Percentiles rank a stretch among this genome's conserved stretches.
These are phyloP conservation scores for Siniperca obscura DNA, from an alignment of 2,797 vertebrate genomes.

Conservation along the genomic window DNA sequence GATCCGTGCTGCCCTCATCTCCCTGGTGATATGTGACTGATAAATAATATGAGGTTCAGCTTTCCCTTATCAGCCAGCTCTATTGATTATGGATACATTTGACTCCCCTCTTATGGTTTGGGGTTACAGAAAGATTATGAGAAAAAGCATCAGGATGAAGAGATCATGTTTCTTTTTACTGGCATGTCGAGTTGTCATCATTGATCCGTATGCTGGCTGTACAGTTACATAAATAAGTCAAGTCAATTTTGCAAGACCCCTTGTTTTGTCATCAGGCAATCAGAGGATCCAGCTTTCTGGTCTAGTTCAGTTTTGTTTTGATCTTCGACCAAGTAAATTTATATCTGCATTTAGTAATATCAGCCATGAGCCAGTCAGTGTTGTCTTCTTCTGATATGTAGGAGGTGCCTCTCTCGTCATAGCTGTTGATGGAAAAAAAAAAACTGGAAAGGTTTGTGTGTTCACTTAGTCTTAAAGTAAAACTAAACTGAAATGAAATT, in stretches of 20 bases:
- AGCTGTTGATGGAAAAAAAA: not conserved
- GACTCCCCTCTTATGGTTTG: slow-evolving; percentile 25
- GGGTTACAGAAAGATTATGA: slow-evolving; percentile 2
- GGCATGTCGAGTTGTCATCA: not conserved
- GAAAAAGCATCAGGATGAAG: not conserved
- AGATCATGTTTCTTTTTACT: slow-evolving; percentile 44
- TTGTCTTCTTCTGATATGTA: not conserved
- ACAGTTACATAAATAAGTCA: not conserved
- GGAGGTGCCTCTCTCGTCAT: not conserved
- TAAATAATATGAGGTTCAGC: slow-evolving; percentile 6
- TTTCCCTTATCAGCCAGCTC: slow-evolving; percentile 26
- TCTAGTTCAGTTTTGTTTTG: not conserved
- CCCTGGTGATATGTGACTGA: not conserved
- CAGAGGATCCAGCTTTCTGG: not conserved
- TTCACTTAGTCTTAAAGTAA: not conserved
- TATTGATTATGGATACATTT: slow-evolving; percentile 48
- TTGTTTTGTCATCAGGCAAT: not conserved
- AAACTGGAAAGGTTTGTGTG: not conserved
- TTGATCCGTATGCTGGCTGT: not conserved
- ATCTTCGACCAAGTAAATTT: not conserved
- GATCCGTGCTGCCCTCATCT: not conserved
- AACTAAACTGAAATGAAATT: not conserved
- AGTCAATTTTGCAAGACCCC: not conserved
- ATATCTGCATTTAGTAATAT: not conserved
- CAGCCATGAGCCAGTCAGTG: not conserved